phyloP scores from a whole-genome alignment of 2,888 invertebrate species.

The Andrena fulva region DNA sequence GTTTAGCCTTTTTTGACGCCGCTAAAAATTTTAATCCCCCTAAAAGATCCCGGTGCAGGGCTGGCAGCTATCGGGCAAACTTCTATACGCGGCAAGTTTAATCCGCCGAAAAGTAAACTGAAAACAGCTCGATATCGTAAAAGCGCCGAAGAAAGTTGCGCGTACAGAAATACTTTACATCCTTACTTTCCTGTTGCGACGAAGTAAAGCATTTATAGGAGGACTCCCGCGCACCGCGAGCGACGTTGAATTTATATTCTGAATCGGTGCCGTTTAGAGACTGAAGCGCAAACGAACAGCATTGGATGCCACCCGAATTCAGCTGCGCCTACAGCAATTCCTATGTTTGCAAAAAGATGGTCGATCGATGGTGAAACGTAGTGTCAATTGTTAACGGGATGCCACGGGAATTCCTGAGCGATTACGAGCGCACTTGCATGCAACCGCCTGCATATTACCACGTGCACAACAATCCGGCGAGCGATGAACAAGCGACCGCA shows the following conservation, averaged over 20 bases:
- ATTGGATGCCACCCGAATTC: not conserved
- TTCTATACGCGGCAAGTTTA: slow-evolving; percentile 7
- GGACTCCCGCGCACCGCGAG: too few species aligned
- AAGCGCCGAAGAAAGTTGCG: not conserved
- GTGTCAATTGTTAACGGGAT: slow-evolving; percentile 2
- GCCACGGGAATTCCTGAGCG: slow-evolving; percentile 15
- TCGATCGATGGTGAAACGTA: slow-evolving; percentile 6
- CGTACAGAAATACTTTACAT: not conserved
- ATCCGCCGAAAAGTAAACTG: slow-evolving; percentile 5
- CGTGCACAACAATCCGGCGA: slow-evolving; percentile 56
- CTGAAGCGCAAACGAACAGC: not conserved
- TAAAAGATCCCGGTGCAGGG: not conserved
- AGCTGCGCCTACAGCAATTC: not conserved
- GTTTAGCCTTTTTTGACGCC: not conserved
- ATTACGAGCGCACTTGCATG: slow-evolving; percentile 19
- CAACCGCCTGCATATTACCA: slow-evolving; percentile 12
- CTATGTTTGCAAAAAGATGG: not conserved
- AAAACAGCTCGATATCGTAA: not conserved
- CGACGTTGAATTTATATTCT: too few species aligned
- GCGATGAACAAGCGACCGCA: slow-evolving; percentile 72
- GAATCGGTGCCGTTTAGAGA: too few species aligned
- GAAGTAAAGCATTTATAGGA: not conserved
- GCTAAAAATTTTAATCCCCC: slow-evolving; percentile 28
- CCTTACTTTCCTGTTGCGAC: not conserved
- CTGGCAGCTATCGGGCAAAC: not conserved